Percentiles rank a stretch among this genome's conserved stretches.
Evolutionary conservation across 2,113 vertebrate species (phyloP).

Genomic region (Cottus gobio): DNA sequence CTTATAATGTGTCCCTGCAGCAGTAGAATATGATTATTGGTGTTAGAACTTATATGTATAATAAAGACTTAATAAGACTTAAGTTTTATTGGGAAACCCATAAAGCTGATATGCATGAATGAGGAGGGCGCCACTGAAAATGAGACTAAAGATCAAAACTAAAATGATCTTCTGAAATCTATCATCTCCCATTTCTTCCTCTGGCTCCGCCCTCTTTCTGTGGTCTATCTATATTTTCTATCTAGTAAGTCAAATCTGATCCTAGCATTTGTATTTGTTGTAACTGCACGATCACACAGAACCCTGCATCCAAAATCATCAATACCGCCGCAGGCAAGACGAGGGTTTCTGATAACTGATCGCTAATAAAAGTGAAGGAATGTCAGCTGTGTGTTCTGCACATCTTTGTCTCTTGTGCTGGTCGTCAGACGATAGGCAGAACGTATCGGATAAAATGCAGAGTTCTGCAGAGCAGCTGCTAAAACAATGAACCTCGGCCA

Average conservation of each 20-base stretch:
- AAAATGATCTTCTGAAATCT: no score
- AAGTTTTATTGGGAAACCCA: no score
- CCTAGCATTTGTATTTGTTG: neutral
- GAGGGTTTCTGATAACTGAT: neutral
- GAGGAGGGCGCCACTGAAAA: neutral
- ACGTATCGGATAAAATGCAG: neutral
- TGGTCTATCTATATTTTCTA: neutral
- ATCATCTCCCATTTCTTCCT: neutral
- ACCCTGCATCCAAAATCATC: neutral
- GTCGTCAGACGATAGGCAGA: neutral
- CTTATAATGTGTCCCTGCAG: no score
- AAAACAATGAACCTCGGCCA: slow-evolving; percentile 68
- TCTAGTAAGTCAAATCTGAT: neutral
- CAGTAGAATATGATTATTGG: no score
- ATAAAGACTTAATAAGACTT: no score
- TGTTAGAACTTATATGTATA: no score
- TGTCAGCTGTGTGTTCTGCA: neutral
- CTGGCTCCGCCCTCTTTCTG: neutral
- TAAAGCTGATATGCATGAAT: neutral
- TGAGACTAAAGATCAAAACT: neutral
- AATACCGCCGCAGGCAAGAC: neutral
- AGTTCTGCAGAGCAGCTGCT: slow-evolving; percentile 58
- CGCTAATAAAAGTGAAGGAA: neutral
- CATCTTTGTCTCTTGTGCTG: neutral
- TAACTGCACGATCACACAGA: neutral